Conservation (phyloP, 2,797 vertebrate species). For the Brachymystax lenok region DNA sequence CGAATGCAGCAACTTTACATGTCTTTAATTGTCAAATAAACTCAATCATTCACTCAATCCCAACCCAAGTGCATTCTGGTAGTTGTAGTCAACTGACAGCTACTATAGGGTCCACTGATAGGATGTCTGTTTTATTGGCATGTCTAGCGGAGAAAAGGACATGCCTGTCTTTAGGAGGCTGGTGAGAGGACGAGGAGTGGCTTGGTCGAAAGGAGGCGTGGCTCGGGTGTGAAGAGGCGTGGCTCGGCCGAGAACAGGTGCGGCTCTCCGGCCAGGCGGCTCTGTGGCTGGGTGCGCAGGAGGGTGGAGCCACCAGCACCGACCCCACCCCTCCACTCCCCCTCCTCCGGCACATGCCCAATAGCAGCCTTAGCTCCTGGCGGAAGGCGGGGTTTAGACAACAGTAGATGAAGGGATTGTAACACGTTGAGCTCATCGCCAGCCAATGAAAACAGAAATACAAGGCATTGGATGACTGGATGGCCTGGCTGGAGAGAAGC, state of each 20-base stretch:
- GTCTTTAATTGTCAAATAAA: neutral
- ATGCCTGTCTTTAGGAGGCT: constrained; percentile 62
- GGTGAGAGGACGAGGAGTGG: neutral
- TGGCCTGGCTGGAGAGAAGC: constrained; percentile 86
- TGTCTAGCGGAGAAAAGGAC: constrained; percentile 71
- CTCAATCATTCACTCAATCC: neutral
- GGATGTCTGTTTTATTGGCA: constrained; percentile 80
- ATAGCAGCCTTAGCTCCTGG: constrained; percentile 81
- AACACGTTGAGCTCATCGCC: constrained; percentile 93
- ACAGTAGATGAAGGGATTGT: constrained; percentile 94
- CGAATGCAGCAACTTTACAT: neutral
- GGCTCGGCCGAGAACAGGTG: constrained; percentile 48
- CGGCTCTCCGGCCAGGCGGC: constrained; percentile 79
- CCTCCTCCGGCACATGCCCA: constrained; percentile 78
- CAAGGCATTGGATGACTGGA: constrained; percentile 83
- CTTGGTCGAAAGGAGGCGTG: constrained; percentile 43
- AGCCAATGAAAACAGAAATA: constrained; percentile 94
- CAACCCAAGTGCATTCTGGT: neutral
- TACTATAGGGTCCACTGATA: constrained; percentile 83
- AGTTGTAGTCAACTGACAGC: constrained; percentile 68
- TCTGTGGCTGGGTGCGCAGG: constrained; percentile 60
- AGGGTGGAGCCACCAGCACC: constrained; percentile 41
- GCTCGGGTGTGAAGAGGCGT: constrained; percentile 75
- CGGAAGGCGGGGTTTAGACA: constrained; percentile 88
- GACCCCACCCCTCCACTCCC: constrained; percentile 46